These are phyloP conservation scores for Diorhabda elongata DNA, from an alignment of 1,140 invertebrate species.

Conservation along the genomic window DNA sequence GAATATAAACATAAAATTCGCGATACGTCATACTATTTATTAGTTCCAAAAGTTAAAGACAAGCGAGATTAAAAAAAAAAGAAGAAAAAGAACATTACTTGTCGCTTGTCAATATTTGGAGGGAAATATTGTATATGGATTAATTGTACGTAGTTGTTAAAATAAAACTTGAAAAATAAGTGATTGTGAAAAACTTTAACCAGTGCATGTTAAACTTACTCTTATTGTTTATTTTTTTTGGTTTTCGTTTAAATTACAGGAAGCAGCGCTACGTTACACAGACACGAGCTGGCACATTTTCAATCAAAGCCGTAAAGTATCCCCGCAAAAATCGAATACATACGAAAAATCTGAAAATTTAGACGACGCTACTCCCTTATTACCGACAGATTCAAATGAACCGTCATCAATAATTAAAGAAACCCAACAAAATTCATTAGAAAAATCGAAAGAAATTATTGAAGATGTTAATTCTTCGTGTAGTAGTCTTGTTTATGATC, in stretches of 20 bases:
- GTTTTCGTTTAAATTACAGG: constrained; percentile 44
- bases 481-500: constrained; percentile 18
- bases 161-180: no score
- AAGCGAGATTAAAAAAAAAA: no score
- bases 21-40: no score
- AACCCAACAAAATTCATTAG: neutral
- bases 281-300: constrained; percentile 60
- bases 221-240: neutral
- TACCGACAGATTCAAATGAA: constrained; percentile 1
- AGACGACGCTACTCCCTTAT: neutral
- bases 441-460: constrained; percentile 14
- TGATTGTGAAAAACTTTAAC: no score
- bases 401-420: constrained; percentile 9
- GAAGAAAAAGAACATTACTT: no score
- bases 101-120: no score
- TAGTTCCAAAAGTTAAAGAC: no score
- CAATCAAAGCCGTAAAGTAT: constrained; percentile 49
- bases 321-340: constrained; percentile 30
- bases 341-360: constrained; percentile 10
- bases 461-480: constrained; percentile 12
- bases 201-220: neutral
- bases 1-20: no score
- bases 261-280: constrained; percentile 53
- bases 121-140: no score
- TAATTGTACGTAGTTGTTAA: no score